Evolutionary conservation across 2,797 vertebrate species (phyloP).

Genomic region (Rhinophrynus dorsalis): DNA sequence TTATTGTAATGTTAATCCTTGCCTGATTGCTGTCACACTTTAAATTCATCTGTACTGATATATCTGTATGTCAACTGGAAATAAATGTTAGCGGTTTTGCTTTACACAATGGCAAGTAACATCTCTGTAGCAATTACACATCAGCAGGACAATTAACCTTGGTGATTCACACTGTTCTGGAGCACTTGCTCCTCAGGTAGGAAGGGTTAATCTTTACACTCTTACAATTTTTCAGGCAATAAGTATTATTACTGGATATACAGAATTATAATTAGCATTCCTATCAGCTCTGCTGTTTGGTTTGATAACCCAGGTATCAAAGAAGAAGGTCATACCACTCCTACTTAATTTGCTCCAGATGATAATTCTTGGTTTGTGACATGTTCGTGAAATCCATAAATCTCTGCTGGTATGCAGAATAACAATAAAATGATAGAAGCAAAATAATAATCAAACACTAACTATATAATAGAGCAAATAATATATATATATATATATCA

Average conservation of each 20-base stretch:
- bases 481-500: no score
- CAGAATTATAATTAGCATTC: slow-evolving; percentile 2
- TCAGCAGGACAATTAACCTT: slow-evolving; percentile 37
- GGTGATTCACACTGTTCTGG: slow-evolving; percentile 20
- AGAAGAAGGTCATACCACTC: not conserved
- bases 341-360: slow-evolving; percentile 3
- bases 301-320: not conserved
- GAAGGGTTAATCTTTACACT: not conserved
- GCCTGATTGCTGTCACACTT: slow-evolving; percentile 14
- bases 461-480: no score
- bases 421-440: not conserved
- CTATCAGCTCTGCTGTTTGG: not conserved
- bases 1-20: slow-evolving; percentile 13
- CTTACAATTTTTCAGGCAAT: not conserved
- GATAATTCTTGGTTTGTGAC: not conserved
- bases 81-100: slow-evolving; percentile 26
- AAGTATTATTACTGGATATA: not conserved
- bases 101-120: not conserved
- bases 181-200: not conserved
- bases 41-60: slow-evolving; percentile 26
- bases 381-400: not conserved
- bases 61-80: slow-evolving; percentile 31
- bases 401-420: not conserved
- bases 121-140: not conserved
- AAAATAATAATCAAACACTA: no score